Percentiles rank a stretch among this genome's conserved stretches.
Evolutionary conservation across 1,140 invertebrate genomes (phyloP).

Genomic region (Copidosoma floridanum): DNA sequence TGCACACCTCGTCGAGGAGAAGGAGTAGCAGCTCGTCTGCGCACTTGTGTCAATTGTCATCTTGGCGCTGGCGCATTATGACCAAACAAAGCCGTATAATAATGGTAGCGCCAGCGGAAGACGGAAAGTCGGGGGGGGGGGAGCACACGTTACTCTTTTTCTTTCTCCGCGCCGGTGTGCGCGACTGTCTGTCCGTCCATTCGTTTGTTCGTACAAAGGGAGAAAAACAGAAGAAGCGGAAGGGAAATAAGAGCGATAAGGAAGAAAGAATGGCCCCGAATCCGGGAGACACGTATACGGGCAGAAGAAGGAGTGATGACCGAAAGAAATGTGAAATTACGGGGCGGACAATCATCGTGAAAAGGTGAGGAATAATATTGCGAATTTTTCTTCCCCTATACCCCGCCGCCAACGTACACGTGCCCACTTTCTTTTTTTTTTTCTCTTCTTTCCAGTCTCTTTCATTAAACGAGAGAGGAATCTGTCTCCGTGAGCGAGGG

Average conservation of each 20-base stretch:
- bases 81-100: background rate
- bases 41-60: conserved; percentile 30
- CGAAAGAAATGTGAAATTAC: conserved; percentile 6
- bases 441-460: background rate
- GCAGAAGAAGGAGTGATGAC: too few relatives aligned
- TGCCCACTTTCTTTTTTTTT: too few relatives aligned
- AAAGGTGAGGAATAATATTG: conserved; percentile 8
- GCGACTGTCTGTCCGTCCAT: too few relatives aligned
- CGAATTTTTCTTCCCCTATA: too few relatives aligned
- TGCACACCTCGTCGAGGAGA: background rate
- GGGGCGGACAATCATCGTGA: background rate
- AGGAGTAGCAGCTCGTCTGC: too few relatives aligned
- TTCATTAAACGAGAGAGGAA: background rate
- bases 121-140: too few relatives aligned
- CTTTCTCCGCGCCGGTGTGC: too few relatives aligned
- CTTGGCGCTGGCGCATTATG: conserved; percentile 7
- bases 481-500: too few relatives aligned
- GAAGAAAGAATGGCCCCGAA: background rate
- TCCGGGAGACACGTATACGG: too few relatives aligned
- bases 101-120: background rate
- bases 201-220: too few relatives aligned
- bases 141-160: too few relatives aligned
- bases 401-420: too few relatives aligned
- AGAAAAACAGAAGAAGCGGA: conserved; percentile 1
- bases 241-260: background rate